Base-by-base conservation (phyloP, 2,797 vertebrate species). In the Nannoperca australis region DNA sequence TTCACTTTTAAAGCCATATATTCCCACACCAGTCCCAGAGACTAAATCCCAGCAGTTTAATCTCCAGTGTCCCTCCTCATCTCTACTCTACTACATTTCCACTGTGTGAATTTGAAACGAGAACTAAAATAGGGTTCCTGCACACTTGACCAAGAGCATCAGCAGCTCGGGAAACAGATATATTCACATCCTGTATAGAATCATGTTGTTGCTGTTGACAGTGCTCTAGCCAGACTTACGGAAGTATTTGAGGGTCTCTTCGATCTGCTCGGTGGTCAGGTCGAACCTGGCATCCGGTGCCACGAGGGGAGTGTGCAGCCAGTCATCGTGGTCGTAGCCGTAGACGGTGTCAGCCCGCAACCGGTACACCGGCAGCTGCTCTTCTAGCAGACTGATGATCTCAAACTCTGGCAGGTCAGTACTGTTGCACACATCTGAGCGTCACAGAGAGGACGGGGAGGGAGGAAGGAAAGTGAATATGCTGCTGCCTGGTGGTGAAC, bases 221-320 rank as follows among this genome's bases (percentile, higher is more conserved):
- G 47, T 14, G 30, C 13, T 17, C 49, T n/a, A 0, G 40, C 1
- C 36, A 22, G 50, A 97, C 98, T 99, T 91, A 99, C 98, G 95
- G 90, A 99, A 99, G 87, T 99, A 99, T 89, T 98, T 99, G 93
- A 99, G 95, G 1, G 98, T 99, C 95, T 99, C 98, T 90, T 99
- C 97, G 38, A 99, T 98, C 92, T 99, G 98, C 90, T 99, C 98
- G 7, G 96, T 93, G 72, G 97, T 98, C 95, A 99, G 95, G 91
- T 99, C 97, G 4, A 99, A 91, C 84, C 91, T 95, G 20, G 94
- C 92, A 73, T 99, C 97, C 0, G 97, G 96, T 1, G 97, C 96
- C 55, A 99, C 94, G 79, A 99, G 96, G 10, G 98, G 98, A 0
- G 98, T 99, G 82, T 99, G 98, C 38, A 99, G 96, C 98, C 98